A percentile compares a stretch with the other conserved stretches of the same genome.
These are phyloP conservation scores for Drosophila asahinai DNA, from an alignment of 1,140 invertebrate genomes.

Conservation along the genomic window DNA sequence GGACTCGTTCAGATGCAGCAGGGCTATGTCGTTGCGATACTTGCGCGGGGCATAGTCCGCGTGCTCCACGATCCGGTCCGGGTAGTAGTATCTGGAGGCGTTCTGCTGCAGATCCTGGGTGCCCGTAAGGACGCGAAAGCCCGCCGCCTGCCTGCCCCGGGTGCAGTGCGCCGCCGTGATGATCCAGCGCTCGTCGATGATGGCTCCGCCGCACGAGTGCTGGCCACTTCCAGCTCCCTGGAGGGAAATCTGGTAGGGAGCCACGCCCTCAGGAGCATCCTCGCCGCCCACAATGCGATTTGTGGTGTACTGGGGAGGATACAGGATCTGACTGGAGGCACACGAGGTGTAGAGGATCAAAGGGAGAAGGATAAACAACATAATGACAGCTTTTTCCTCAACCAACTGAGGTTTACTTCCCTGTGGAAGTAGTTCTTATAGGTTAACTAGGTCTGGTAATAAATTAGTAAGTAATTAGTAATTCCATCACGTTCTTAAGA, in stretches of 20 bases:
- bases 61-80: constrained; percentile 73
- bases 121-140: constrained; percentile 68
- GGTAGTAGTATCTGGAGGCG: constrained; percentile 65
- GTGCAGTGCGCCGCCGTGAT: constrained; percentile 86
- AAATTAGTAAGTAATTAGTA: constrained; percentile 9
- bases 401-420: neutral
- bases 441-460: neutral
- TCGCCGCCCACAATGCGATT: constrained; percentile 85
- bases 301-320: constrained; percentile 68
- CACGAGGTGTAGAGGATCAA: neutral
- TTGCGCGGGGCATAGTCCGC: constrained; percentile 74
- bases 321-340: constrained; percentile 39
- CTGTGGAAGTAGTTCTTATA: constrained; percentile 19
- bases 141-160: constrained; percentile 41
- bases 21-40: constrained; percentile 86
- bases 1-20: constrained; percentile 84
- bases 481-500: constrained; percentile 12
- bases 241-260: constrained; percentile 85
- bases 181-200: constrained; percentile 84
- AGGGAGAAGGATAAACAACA: constrained; percentile 31
- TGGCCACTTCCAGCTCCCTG: constrained; percentile 53
- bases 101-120: constrained; percentile 75
- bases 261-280: constrained; percentile 82
- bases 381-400: neutral
- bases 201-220: constrained; percentile 86